Conservation (phyloP, 2,888 invertebrate genomes). For the Drosophila mercatorum region DNA sequence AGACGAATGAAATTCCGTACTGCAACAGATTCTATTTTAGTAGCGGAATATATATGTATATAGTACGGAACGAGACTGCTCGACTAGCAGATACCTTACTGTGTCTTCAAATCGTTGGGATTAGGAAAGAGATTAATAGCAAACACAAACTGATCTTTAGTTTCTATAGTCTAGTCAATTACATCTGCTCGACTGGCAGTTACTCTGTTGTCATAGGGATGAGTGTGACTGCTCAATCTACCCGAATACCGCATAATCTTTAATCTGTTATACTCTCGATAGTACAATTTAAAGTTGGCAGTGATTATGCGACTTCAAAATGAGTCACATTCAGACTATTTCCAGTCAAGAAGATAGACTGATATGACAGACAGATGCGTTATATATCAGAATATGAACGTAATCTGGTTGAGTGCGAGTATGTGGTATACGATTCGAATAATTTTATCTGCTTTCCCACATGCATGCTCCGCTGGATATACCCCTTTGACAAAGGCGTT, state of each 20-base stretch:
- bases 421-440: neutral
- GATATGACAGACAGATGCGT: neutral
- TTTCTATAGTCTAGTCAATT: neutral
- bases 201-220: neutral
- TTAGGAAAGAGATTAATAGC: too few species aligned
- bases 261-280: neutral
- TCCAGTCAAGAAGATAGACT: neutral
- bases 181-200: neutral
- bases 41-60: neutral
- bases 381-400: neutral
- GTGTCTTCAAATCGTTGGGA: neutral
- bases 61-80: neutral
- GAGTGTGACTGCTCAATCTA: too few species aligned
- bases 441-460: neutral
- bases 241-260: too few species aligned
- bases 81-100: neutral
- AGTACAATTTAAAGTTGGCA: neutral
- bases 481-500: constrained; percentile 18
- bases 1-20: too few species aligned
- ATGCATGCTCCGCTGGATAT: neutral
- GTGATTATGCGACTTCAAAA: neutral
- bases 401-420: neutral
- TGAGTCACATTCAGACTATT: neutral
- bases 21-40: neutral
- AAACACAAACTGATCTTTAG: neutral